These are phyloP conservation scores for Plusia festucae DNA, from an alignment of 2,888 invertebrate genomes.

Conservation along the genomic window DNA sequence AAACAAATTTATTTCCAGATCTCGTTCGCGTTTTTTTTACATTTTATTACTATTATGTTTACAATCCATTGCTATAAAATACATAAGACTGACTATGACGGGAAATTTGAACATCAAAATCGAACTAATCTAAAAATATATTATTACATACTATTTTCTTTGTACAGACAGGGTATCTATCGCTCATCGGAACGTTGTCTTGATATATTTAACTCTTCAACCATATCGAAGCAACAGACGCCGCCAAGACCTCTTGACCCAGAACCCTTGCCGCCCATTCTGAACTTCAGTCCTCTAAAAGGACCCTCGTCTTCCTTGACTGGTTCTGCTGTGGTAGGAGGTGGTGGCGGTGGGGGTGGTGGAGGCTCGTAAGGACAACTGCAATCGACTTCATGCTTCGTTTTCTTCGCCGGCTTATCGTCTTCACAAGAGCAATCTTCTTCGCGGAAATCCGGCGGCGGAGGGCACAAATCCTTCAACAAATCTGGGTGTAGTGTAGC, in stretches of 20 bases:
- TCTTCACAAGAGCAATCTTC: constrained; percentile 13
- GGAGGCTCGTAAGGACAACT: constrained; percentile 4
- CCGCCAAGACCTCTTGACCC: constrained; percentile 69
- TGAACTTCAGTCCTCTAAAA: constrained; percentile 63
- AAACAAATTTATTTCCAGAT: not conserved
- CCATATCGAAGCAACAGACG: constrained; percentile 68
- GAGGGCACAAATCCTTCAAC: not conserved
- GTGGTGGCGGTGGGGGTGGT: not conserved
- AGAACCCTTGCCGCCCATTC: constrained; percentile 70
- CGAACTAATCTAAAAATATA: constrained; percentile 1
- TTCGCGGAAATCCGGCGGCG: not conserved
- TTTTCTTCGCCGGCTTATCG: not conserved
- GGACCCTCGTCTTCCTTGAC: constrained; percentile 21
- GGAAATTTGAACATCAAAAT: constrained; percentile 11
- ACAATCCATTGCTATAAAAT: constrained; percentile 15
- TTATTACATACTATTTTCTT: not conserved
- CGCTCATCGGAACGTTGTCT: not conserved
- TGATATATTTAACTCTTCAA: constrained; percentile 26
- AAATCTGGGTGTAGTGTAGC: constrained; percentile 28
- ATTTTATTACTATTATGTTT: constrained; percentile 10
- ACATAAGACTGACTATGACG: constrained; percentile 9
- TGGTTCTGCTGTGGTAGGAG: not conserved
- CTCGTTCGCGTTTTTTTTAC: constrained; percentile 9
- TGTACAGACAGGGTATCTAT: not conserved
- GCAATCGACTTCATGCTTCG: not conserved